Base-by-base conservation (phyloP, 2,888 invertebrate species). In the Hesperia comma region DNA sequence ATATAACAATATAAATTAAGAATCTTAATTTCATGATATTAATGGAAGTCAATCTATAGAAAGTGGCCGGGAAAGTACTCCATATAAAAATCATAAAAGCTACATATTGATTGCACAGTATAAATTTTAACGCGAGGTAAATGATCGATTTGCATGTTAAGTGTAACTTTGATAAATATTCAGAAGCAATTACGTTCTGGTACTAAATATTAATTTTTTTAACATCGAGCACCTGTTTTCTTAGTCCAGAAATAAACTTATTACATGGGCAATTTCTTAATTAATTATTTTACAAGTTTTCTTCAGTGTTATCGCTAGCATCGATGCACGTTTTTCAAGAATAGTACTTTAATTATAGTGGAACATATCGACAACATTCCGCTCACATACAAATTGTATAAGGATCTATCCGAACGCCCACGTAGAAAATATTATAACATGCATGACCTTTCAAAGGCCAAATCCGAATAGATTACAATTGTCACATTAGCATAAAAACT, bases 381-480 rank as follows among this genome's bases (percentile, higher is more conserved):
- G 12, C 12, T 37, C 37, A 37, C 12, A 37, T 37, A 46, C 8
- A 17, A 46, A 46, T 17, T 46, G 46, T 46, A 37, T 37, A 12
- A 51, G 51, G 21, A 51, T 51, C 14, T 51, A 26, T 26, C 21
- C 14, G 2, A 51, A 51, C 51, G 51, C 51, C 51, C 26, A 51
- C 51, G 14, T 26, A 51, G 5, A 51, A 49, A 51, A 51, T 26
- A 51, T 54, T 54, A 33, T 12, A 33, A 54, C 32, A 33, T 33
- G 54, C 33, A 54, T 33, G 54, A 54, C 54, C 54, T 54, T 54
- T 54, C 14, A 54, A 54, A 54, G 54, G 37, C 41, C 55, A 61
- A 61, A 57, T 62, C 53, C 17, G 57, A 54, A 68, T 61, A 51
- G 56, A 55, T 62, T 58, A 60, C 58, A 17, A 54, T 21, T 67